Base-by-base conservation (phyloP, 2,113 vertebrate species). In the Hypanus sabinus region DNA sequence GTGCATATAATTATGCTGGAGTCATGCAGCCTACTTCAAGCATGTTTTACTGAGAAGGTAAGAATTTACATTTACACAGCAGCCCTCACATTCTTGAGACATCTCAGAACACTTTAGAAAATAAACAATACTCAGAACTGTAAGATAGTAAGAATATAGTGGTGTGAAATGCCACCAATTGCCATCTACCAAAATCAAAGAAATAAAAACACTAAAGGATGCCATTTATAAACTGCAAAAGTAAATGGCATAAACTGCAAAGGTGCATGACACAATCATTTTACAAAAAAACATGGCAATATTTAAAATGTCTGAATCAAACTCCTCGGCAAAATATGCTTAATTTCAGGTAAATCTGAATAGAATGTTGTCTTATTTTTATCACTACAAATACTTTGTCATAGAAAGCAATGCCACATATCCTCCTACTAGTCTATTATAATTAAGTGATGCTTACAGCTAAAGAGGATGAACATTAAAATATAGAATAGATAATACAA, bases 331-430 rank as follows among this genome's bases (percentile, higher is more conserved):
- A 71, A 68, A 93, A 71, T 27, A 24, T 46, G 27, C 24, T 36
- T 71, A 30, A 46, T 3, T 46, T 22, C 36, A 11, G 20, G 36
- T 73, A 93, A 30, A 93, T 93, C 10, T 93, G 22, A 93, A 93
- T 93, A 93, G 70, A 93, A 93, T 88, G 62, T n/a, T 92, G 33
- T 38, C 62, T 70, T 0, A 92, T 91, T 92, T 70, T 92, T 70
- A 33, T 93, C 22, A 71, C 46, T 71, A 71, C 36, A 93, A 27
- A 36, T 33, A 55, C 30, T 18, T 93, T 73, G 20, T 71, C 57
- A 73, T 46, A 73, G 36, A 24, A 93, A 71, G 36, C 65, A 71
- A 46, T 93, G 46, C 22, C 20, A 70, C 68, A 38, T 5, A 68
- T 71, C 65, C 22, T 68, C 22, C 73, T 20, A 70, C 33, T 73